A percentile compares a stretch with the other conserved stretches of the same genome.
Evolutionary conservation across 1,140 invertebrate species (phyloP).

Genomic region (Drosophila nasuta): DNA sequence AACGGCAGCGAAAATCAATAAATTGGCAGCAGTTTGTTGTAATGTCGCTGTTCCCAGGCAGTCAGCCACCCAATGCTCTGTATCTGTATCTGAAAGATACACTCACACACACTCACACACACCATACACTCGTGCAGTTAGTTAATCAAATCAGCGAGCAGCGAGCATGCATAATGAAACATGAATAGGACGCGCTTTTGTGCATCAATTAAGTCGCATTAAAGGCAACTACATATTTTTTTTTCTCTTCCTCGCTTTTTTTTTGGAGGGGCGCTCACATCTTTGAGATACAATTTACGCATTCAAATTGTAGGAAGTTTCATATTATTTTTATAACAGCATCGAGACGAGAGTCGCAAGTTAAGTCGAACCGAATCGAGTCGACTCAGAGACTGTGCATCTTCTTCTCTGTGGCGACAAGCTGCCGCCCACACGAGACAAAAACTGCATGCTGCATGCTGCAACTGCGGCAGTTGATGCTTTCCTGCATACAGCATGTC

Average conservation of each 20-base stretch:
- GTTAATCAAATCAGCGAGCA: conserved; percentile 70
- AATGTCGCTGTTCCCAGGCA: conserved; percentile 11
- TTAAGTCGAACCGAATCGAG: no score
- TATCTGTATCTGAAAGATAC: conserved; percentile 39
- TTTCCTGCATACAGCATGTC: conserved; percentile 56
- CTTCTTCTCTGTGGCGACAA: conserved; percentile 18
- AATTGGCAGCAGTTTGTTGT: conserved; percentile 46
- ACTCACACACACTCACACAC: conserved; percentile 6
- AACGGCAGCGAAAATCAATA: conserved; percentile 67
- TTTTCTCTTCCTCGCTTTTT: conserved; percentile 3
- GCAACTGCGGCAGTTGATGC: conserved; percentile 7
- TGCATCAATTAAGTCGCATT: conserved; percentile 82
- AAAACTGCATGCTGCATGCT: conserved; percentile 3
- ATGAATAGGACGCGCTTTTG: conserved; percentile 62
- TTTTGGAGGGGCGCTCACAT: conserved; percentile 21
- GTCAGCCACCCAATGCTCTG: neutral
- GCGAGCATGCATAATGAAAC: conserved; percentile 51
- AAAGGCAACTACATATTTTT: conserved; percentile 50
- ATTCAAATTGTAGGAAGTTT: conserved; percentile 76
- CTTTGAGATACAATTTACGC: conserved; percentile 75
- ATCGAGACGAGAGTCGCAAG: neutral
- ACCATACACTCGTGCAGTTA: conserved; percentile 13
- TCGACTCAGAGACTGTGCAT: neutral
- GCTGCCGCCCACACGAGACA: conserved; percentile 58
- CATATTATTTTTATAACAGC: conserved; percentile 58